A percentile compares a stretch with the other conserved stretches of the same genome.
Conservation (phyloP, 2,888 invertebrate genomes). For the Hoplodrina ambigua region DNA sequence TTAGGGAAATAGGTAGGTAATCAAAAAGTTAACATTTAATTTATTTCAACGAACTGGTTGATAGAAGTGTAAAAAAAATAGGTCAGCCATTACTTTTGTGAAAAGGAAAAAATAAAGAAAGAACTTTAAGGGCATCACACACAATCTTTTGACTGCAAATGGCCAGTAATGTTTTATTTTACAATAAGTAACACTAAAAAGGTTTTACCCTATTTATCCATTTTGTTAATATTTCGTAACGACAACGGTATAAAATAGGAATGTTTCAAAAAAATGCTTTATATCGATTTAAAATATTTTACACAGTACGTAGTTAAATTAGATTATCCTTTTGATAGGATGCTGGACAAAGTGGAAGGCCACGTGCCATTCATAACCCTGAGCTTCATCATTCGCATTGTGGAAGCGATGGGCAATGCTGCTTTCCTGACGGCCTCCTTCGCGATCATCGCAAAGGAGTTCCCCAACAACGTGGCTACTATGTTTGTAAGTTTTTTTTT, state of each 20-base stretch:
- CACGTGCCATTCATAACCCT: conserved; percentile 94
- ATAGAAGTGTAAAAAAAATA: not conserved
- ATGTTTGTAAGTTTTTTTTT: conserved; percentile 93
- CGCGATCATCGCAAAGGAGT: conserved; percentile 96
- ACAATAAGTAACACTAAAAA: conserved; percentile 2
- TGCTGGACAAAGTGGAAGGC: conserved; percentile 93
- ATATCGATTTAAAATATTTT: not conserved
- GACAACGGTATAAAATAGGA: not conserved
- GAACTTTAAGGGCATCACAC: not conserved
- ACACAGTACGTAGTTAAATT: not conserved
- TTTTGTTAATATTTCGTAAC: not conserved
- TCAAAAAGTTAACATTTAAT: not conserved
- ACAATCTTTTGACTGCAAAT: not conserved
- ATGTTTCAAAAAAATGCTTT: too few species aligned
- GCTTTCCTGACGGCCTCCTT: conserved; percentile 96
- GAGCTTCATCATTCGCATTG: conserved; percentile 94
- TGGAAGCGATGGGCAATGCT: conserved; percentile 96
- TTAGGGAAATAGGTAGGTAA: too few species aligned
- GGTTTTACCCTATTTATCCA: not conserved
- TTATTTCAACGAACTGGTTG: not conserved
- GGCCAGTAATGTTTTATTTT: not conserved
- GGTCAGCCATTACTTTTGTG: not conserved
- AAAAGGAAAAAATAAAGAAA: not conserved
- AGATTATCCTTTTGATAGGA: conserved; percentile 81
- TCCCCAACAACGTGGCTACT: conserved; percentile 95